Conservation (phyloP, 2,888 invertebrate genomes). For the Trachelus stipa region DNA sequence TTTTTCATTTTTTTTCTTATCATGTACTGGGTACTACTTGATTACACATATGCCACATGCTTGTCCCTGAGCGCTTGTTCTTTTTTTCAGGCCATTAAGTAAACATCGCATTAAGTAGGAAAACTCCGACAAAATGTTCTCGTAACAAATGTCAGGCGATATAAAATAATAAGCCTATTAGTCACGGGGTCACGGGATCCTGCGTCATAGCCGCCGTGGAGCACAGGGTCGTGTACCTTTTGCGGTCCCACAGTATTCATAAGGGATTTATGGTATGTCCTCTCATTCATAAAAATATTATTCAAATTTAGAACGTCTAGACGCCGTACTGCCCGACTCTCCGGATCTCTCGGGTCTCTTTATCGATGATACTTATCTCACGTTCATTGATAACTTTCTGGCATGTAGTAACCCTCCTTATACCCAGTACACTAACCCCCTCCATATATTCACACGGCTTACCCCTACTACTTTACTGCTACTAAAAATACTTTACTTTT, state of each 20-base stretch:
- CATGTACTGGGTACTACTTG: not conserved
- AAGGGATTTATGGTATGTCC: conserved; percentile 61
- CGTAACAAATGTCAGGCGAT: conserved; percentile 60
- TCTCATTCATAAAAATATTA: conserved; percentile 66
- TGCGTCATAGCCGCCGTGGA: not conserved
- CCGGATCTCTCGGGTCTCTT: conserved; percentile 12
- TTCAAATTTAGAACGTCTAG: conserved; percentile 66
- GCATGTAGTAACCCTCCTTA: not conserved
- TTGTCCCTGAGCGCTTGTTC: not conserved
- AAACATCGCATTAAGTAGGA: conserved; percentile 47
- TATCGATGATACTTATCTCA: conserved; percentile 44
- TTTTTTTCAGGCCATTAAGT: conserved; percentile 45
- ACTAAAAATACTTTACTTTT: not conserved
- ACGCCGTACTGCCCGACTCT: conserved; percentile 33
- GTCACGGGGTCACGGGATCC: conserved; percentile 50
- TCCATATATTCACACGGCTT: not conserved
- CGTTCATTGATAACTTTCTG: conserved; percentile 43
- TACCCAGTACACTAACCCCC: not conserved
- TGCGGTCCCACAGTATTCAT: conserved; percentile 50
- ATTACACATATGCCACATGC: not conserved
- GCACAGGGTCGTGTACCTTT: conserved; percentile 1
- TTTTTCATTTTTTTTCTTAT: not conserved
- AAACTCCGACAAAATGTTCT: conserved; percentile 34
- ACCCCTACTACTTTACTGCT: not conserved
- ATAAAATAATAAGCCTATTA: conserved; percentile 66